Evolutionary conservation across 1,140 invertebrate species (phyloP).

Genomic region (Acyrthosiphon pisum): DNA sequence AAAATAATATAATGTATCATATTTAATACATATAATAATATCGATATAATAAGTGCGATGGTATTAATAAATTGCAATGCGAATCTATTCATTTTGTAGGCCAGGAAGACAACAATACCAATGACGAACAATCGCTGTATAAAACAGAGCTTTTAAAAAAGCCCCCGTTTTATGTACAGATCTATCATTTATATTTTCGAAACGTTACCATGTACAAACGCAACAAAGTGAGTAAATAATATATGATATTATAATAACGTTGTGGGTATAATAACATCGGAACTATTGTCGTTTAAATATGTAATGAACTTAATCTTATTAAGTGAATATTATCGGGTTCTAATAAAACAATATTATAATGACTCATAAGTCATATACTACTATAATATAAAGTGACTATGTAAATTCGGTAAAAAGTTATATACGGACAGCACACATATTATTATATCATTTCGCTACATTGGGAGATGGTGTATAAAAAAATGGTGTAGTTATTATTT

Average conservation of each 20-base stretch:
- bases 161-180: constrained; percentile 58
- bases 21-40: not conserved
- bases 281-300: not conserved
- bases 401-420: too few relatives aligned
- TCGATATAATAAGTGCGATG: not conserved
- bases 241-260: too few relatives aligned
- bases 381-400: too few relatives aligned
- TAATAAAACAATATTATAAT: not conserved
- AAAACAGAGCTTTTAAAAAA: not conserved
- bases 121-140: not conserved
- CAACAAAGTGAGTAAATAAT: constrained; percentile 58
- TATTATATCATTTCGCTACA: too few relatives aligned
- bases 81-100: not conserved
- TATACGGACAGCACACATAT: too few relatives aligned
- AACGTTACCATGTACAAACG: constrained; percentile 59
- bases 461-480: too few relatives aligned
- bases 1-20: not conserved
- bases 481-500: too few relatives aligned
- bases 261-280: not conserved
- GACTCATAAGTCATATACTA: not conserved
- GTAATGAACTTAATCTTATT: not conserved
- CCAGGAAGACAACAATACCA: not conserved
- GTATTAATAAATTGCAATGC: not conserved
- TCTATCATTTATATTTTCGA: constrained; percentile 59
- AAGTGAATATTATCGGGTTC: not conserved